phyloP scores from a whole-genome alignment of 2,888 invertebrate genomes.

The Amiota mariae region DNA sequence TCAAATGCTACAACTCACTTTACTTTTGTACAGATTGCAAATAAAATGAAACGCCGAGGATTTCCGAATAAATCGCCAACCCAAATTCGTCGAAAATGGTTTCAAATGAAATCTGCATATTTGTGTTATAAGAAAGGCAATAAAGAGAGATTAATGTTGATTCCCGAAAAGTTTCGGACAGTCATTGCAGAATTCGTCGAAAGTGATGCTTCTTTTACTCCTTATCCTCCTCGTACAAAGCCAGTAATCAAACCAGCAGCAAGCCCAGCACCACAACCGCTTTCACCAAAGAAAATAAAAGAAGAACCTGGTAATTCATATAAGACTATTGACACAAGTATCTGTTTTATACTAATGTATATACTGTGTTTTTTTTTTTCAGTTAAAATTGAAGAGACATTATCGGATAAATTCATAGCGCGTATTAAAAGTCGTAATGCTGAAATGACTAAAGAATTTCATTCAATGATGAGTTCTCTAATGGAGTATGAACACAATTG shows the following conservation, averaged over 20 bases:
- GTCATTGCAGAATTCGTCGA: constrained; percentile 67
- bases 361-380: constrained; percentile 5
- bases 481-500: constrained; percentile 59
- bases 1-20: constrained; percentile 59
- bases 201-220: constrained; percentile 44
- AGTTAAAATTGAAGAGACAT: constrained; percentile 24
- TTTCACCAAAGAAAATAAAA: constrained; percentile 13
- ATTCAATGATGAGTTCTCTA: constrained; percentile 54
- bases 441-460: constrained; percentile 54
- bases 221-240: neutral
- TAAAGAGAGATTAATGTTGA: constrained; percentile 62
- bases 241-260: neutral
- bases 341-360: neutral
- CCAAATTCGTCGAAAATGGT: constrained; percentile 67
- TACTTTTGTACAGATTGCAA: constrained; percentile 66
- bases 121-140: constrained; percentile 67
- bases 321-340: neutral
- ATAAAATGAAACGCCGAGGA: constrained; percentile 63
- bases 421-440: constrained; percentile 57
- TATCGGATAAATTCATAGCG: constrained; percentile 53
- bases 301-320: constrained; percentile 10
- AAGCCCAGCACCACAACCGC: constrained; percentile 26
- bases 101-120: constrained; percentile 69
- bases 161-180: constrained; percentile 63
- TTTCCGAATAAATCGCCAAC: constrained; percentile 67